These are phyloP conservation scores for Leuctra nigra DNA, from an alignment of 2,888 invertebrate species.

Conservation along the genomic window DNA sequence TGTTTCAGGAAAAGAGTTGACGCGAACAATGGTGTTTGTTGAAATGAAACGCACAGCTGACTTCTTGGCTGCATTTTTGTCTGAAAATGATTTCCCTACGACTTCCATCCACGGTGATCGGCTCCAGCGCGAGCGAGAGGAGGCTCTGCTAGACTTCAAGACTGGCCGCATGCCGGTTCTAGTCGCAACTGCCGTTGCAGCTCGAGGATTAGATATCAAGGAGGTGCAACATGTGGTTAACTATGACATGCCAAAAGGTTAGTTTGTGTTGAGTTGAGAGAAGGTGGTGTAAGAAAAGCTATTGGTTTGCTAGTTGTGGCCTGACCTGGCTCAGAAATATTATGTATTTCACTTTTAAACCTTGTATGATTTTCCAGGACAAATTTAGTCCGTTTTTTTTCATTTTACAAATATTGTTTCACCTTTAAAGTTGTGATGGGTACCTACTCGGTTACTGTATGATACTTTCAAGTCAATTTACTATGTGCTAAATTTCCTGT, in stretches of 20 bases:
- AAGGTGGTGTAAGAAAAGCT: too few species aligned
- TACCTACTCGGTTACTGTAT: too few species aligned
- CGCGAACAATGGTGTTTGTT: constrained; percentile 77
- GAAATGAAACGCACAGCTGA: constrained; percentile 87
- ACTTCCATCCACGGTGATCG: constrained; percentile 73
- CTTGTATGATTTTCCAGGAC: too few species aligned
- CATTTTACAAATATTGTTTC: too few species aligned
- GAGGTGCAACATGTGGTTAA: constrained; percentile 57
- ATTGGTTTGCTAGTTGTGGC: too few species aligned
- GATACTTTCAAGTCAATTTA: too few species aligned
- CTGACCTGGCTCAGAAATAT: too few species aligned
- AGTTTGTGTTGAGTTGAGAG: too few species aligned
- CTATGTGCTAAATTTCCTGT: too few species aligned
- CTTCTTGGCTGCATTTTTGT: constrained; percentile 76
- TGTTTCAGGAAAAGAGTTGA: constrained; percentile 21
- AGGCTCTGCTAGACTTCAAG: constrained; percentile 72
- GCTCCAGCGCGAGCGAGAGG: constrained; percentile 63
- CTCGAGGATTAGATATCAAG: constrained; percentile 85
- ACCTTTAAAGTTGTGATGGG: too few species aligned
- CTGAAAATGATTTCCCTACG: constrained; percentile 63
- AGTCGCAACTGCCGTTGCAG: constrained; percentile 93
- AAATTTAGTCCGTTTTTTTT: too few species aligned
- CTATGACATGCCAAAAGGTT: constrained; percentile 41
- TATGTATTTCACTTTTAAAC: too few species aligned
- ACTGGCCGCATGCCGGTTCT: constrained; percentile 67